A percentile compares a stretch with the other conserved stretches of the same genome.
These are phyloP conservation scores for Ianthella basta DNA, from an alignment of 37 sponge, comb jelly and placozoan genomes.

Conservation along the genomic window DNA sequence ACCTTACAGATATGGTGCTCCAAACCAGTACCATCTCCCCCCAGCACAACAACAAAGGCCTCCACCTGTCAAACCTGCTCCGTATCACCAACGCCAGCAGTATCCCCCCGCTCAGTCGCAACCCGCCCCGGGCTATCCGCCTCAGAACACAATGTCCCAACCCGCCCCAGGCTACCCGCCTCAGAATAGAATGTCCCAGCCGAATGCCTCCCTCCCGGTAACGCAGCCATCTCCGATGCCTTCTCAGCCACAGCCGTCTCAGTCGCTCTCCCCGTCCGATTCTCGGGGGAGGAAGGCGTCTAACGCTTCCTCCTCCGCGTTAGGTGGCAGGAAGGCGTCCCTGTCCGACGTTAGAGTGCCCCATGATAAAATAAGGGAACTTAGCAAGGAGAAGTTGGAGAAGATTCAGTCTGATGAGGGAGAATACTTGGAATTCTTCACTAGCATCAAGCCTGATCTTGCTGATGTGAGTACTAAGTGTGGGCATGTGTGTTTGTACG, in stretches of 20 bases:
- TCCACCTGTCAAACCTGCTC: too few species aligned
- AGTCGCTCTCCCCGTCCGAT: not conserved
- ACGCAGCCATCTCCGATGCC: not conserved
- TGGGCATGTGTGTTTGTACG: too few species aligned
- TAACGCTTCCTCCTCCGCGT: not conserved
- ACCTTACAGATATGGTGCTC: too few species aligned
- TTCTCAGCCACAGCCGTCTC: not conserved
- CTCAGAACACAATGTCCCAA: not conserved
- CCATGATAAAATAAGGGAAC: not conserved
- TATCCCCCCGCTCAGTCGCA: not conserved
- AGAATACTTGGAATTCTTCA: not conserved
- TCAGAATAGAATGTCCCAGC: slow-evolving; percentile 5
- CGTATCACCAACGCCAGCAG: not conserved
- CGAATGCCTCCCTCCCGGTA: not conserved
- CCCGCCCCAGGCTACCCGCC: not conserved
- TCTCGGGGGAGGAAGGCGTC: not conserved
- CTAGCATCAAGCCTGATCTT: not conserved
- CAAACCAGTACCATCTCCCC: too few species aligned
- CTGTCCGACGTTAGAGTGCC: not conserved
- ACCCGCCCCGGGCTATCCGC: not conserved
- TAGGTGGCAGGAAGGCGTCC: not conserved
- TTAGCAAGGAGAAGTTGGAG: not conserved
- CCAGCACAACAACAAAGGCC: too few species aligned
- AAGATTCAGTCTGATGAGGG: not conserved
- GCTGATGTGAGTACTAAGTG: not conserved